Evolutionary conservation across 1,140 invertebrate species (phyloP), one percentile per base, ranked within the genome.

Genomic region (Rhizoglyphus robini): DNA sequence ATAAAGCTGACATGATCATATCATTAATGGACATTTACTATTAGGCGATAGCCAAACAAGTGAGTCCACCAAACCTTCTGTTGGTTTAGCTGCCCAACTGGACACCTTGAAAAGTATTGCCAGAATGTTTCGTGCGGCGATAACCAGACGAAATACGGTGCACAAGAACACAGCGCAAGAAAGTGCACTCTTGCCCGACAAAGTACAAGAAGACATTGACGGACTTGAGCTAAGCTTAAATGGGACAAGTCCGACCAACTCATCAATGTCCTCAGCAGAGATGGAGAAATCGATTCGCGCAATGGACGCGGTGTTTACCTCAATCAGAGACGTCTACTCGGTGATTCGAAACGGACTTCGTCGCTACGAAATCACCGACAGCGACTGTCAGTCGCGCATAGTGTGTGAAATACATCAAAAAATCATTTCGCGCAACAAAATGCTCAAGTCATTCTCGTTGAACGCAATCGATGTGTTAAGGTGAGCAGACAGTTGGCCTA

Each of bases 321-420:
- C 63, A 3, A 18, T 64, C 13, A n/a, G 46, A 15, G 63, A 64
- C 13, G 46, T 64, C 13, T 64, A 64, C 29, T 47, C 38, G 18
- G 27, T 64, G 11, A 49, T 64, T 30, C 38, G 46, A 51, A 64
- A 48, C 51, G 63, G 63, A 2, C 46, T 64, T 3, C 25, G 63
- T 29, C 11, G 63, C 15, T 70, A 70, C 63, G 69, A 70, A 15
- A 63, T 70, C 15, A 68, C 67, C n/a, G 67, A 66, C 36, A 65
- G 51, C 23, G 69, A 70, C 57, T 70, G 69, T 46, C 69, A 70
- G 46, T 48, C 67, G 23, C 38, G 57, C 5, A 61, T 70, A 23
- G 47, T 70, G 15, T 70, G 69, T 25, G 67, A 70, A 64, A 36
- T 70, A 47, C 65, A 70, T 32, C 51, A 65, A n/a, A 68, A 68